Percentiles rank a stretch among this genome's conserved stretches.
phyloP scores from a whole-genome alignment of 2,888 invertebrate genomes.

The Oscheius sp. region DNA sequence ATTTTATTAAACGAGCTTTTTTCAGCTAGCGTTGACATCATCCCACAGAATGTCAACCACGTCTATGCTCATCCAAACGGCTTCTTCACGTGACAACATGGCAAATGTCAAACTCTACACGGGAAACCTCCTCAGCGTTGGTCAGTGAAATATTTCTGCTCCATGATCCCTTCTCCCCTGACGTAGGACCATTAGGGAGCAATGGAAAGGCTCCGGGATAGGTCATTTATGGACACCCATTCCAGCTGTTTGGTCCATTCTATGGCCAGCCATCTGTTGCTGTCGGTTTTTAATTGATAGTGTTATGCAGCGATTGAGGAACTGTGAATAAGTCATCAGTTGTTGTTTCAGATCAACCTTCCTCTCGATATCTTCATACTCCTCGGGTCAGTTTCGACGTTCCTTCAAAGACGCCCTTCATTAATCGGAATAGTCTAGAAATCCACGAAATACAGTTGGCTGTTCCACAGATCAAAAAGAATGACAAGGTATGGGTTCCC shows the following conservation, averaged over 20 bases:
- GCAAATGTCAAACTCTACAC: slow-evolving; percentile 44
- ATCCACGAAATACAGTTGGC: slow-evolving; percentile 38
- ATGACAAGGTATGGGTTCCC: not conserved
- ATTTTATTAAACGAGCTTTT: not conserved
- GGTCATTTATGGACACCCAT: slow-evolving; percentile 25
- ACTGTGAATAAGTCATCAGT: not conserved
- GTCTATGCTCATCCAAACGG: slow-evolving; percentile 45
- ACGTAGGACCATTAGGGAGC: not conserved
- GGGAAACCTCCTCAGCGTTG: slow-evolving; percentile 49
- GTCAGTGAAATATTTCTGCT: slow-evolving; percentile 28
- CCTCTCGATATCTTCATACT: slow-evolving; percentile 25
- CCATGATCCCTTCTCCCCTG: not conserved
- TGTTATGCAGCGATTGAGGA: not conserved
- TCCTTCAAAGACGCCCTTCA: slow-evolving; percentile 43
- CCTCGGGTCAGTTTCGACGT: slow-evolving; percentile 50
- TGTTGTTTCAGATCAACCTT: slow-evolving; percentile 20
- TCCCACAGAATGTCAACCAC: slow-evolving; percentile 54
- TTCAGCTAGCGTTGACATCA: slow-evolving; percentile 52
- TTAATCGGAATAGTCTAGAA: slow-evolving; percentile 31
- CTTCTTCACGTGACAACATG: slow-evolving; percentile 36
- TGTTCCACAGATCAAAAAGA: slow-evolving; percentile 21
- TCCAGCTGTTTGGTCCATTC: slow-evolving; percentile 23
- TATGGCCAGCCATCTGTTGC: slow-evolving; percentile 5
- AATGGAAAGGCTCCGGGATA: not conserved
- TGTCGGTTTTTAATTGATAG: not conserved